Conservation (phyloP, 2,797 vertebrate genomes). For the Antrozous pallidus region DNA sequence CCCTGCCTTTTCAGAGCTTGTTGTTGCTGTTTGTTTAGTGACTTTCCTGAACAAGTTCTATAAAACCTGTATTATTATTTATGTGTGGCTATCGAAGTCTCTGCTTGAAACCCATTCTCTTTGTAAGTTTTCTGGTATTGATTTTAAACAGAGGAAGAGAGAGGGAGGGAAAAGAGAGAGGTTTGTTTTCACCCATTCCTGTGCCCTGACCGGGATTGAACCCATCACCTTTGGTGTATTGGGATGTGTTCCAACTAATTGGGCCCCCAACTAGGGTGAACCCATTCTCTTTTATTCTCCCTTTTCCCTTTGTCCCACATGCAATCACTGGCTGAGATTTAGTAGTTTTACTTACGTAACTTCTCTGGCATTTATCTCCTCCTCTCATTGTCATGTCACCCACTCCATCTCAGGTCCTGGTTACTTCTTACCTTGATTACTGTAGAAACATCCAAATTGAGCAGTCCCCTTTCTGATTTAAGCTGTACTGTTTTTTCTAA, state of each 20-base stretch:
- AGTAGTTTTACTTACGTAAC: background rate
- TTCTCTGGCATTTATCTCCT: background rate
- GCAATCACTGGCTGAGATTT: background rate
- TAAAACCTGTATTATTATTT: too few relatives aligned
- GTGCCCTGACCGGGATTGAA: background rate
- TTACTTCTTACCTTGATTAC: background rate
- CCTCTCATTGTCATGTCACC: background rate
- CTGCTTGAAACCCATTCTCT: background rate
- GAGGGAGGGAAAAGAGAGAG: background rate
- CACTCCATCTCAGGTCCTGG: background rate
- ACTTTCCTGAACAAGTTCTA: too few relatives aligned
- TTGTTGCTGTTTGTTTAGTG: too few relatives aligned
- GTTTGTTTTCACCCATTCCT: background rate
- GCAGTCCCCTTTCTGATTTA: background rate
- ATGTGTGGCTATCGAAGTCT: too few relatives aligned
- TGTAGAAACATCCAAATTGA: background rate
- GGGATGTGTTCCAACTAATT: background rate
- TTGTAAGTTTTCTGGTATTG: background rate
- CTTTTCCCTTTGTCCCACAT: background rate
- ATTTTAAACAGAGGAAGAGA: background rate
- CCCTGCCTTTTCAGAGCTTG: too few relatives aligned
- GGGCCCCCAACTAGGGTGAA: background rate
- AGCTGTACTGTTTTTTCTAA: conserved; percentile 8
- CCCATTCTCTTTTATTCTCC: background rate
- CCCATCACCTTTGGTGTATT: background rate